Evolutionary conservation across 2,888 invertebrate genomes (phyloP).

Genomic region (Caenorhabditis auriculariae): DNA sequence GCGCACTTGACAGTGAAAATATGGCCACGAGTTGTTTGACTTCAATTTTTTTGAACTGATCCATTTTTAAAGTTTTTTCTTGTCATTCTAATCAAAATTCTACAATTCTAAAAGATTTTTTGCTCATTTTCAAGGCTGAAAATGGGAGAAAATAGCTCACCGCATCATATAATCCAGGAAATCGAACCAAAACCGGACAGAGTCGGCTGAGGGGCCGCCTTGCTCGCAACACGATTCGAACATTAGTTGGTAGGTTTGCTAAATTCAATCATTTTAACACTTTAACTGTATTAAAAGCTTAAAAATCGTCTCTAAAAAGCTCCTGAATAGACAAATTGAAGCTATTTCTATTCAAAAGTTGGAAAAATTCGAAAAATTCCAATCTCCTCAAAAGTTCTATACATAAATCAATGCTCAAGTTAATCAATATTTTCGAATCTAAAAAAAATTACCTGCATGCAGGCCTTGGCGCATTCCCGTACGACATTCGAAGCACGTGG

Average conservation of each 20-base stretch:
- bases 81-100: not conserved
- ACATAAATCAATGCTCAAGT: not conserved
- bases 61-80: not conserved
- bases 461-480: conserved; percentile 98
- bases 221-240: conserved; percentile 96
- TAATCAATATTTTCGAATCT: conserved; percentile 4
- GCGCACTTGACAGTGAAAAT: not conserved
- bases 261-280: too few relatives aligned
- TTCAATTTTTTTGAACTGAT: not conserved
- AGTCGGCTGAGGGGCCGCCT: conserved; percentile 46
- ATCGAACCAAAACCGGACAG: conserved; percentile 60
- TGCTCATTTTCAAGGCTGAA: too few relatives aligned
- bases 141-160: too few relatives aligned
- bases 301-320: too few relatives aligned
- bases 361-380: not conserved
- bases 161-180: conserved; percentile 33
- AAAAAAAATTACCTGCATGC: conserved; percentile 70
- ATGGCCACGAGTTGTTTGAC: not conserved
- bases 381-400: not conserved
- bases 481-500: conserved; percentile 97
- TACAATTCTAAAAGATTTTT: not conserved
- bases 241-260: conserved; percentile 97
- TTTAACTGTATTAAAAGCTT: too few relatives aligned
- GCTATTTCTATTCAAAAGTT: not conserved
- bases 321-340: not conserved